Base-by-base conservation (phyloP, 2,797 vertebrate species). In the Gymnothorax javanicus region DNA sequence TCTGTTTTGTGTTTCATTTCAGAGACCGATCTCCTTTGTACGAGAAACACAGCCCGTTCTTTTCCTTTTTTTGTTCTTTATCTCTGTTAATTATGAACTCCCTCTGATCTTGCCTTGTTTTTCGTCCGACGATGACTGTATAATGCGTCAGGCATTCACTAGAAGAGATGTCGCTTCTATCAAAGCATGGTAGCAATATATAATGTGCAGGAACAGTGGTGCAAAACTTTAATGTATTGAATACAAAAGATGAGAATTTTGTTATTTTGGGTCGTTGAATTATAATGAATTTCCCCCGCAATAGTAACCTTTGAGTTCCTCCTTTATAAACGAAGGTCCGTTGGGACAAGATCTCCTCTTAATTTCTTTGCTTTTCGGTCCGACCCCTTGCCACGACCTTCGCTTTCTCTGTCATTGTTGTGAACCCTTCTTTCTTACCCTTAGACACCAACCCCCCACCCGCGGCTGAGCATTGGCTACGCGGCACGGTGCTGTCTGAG, bases 31-130 rank as follows among this genome's bases (percentile, higher is more conserved):
- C 88, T 54, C 87, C 83, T 56, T 87, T 85, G 56, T 86, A 57
- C 90, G 88, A 91, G 88, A 82, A 90, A 89, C 88, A 85, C 77
- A 88, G 88, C 88, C 87, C 88, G 89, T 60, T 82, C 87, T 73
- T 57, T 11, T 23, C 62, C 33, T 43, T 43, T n/a, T 52, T 62
- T 73, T 73, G 27, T 67, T 67, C 62, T n/a, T n/a, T 13, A 43
- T 73, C 69, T 27, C 12, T 50, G 73, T 50, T 62, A 64, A 60
- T 58, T 64, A 33, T 43, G 83, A 64, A 84, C 27, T 50, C 15
- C 33, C 59, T 43, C 33, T 50, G 83, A 27, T 84, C 83, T 4
- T 9, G 17, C 33, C 43, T 17, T 50, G 6, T 17, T 52, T 64
- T 64, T 52, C 5, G 25, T 50, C 58, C 33, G 64, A 27, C 58